Percentiles rank a stretch among this genome's conserved stretches.
phyloP scores from a whole-genome alignment of 2,113 vertebrate species.

The Azemiops feae region DNA sequence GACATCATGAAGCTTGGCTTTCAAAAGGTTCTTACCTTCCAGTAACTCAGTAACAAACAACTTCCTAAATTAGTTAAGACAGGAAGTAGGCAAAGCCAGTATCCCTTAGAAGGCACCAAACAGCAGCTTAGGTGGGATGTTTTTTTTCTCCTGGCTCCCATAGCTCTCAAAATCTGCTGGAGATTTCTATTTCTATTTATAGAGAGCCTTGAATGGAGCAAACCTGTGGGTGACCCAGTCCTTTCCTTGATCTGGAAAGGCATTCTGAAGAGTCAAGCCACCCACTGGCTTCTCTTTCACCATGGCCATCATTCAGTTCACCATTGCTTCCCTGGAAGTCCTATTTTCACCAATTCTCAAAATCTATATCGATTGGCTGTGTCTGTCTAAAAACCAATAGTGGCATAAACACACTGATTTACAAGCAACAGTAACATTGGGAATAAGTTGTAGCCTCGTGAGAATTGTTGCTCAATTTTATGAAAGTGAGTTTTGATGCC shows the following conservation, averaged over 20 bases:
- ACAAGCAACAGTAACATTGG: not conserved
- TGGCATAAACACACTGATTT: not conserved
- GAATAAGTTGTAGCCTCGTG: not conserved
- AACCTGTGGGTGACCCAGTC: too few relatives aligned
- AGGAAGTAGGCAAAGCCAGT: not conserved
- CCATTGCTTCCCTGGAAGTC: not conserved
- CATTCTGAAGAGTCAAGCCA: not conserved
- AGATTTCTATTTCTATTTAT: not conserved
- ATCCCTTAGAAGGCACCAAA: not conserved
- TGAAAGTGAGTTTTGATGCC: not conserved
- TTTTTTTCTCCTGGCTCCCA: not conserved
- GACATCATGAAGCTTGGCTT: not conserved
- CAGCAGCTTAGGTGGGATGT: not conserved
- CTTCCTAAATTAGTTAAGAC: not conserved
- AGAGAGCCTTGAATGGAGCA: not conserved
- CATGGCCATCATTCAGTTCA: not conserved
- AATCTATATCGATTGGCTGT: not conserved
- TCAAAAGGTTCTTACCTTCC: not conserved
- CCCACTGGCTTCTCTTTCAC: not conserved
- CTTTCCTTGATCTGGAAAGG: not conserved
- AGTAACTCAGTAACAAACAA: not conserved
- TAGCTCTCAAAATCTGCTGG: not conserved
- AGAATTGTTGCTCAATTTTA: not conserved
- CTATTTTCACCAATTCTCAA: not conserved
- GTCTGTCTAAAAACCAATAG: not conserved